Evolutionary conservation across 2,113 vertebrate genomes (phyloP).

Genomic region (Formicarius rufipectus): DNA sequence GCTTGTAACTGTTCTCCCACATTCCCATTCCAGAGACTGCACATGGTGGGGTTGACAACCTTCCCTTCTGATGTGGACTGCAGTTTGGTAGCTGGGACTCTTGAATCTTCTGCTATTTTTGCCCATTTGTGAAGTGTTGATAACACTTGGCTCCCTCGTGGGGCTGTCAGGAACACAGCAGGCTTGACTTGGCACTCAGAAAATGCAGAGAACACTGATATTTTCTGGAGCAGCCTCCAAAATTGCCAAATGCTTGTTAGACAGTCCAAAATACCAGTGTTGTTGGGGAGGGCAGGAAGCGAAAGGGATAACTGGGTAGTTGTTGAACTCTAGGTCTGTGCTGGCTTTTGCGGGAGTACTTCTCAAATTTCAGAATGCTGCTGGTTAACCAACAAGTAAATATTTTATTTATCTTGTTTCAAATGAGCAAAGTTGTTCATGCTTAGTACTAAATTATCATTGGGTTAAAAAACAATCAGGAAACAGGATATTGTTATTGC

Average conservation of each 20-base stretch:
- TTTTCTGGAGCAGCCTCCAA: neutral
- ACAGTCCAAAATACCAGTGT: neutral
- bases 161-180: neutral
- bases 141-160: neutral
- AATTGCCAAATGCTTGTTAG: neutral
- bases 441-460: neutral
- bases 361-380: neutral
- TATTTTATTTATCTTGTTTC: neutral
- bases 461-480: neutral
- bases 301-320: neutral
- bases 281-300: neutral
- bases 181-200: neutral
- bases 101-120: neutral
- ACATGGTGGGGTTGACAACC: neutral
- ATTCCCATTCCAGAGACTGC: neutral
- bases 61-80: neutral
- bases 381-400: neutral
- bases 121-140: neutral
- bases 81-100: neutral
- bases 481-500: neutral
- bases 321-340: neutral
- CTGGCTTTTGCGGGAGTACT: neutral
- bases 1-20: neutral
- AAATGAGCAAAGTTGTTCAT: neutral
- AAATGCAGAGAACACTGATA: neutral